Evolutionary conservation across 2,888 invertebrate species (phyloP), one percentile per base, ranked within the genome.

Genomic region (Coronaproctus castanopsis): DNA sequence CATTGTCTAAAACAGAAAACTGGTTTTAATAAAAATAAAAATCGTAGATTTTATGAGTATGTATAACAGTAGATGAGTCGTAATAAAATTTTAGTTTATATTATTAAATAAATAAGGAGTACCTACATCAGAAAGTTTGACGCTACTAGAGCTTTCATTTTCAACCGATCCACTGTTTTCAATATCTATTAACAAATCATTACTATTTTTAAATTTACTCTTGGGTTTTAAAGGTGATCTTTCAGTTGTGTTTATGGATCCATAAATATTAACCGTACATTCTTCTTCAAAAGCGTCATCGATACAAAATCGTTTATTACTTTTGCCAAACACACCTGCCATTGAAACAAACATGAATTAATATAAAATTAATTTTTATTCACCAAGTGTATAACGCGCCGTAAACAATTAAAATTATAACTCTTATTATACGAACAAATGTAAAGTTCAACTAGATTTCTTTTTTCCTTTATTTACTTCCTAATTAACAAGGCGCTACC

Each of bases 211-310:
- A 64, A 65, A 64, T 66, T 75, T 71, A 64, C 74, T 74, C 68
- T 77, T 75, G 58, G 77, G 76, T 65, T 77, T 76, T 68, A 82
- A 75, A 67, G 84, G 82, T 64, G 82, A 81, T 67, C 82, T 78
- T 71, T 83, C 81, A 64, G 80, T 81, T 55, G 82, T 83, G 14
- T 36, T 36, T 36, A 14, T 36, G 57, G 85, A 79, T 55, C 87
- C 87, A 71, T 87, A 87, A 54, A 87, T 84, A 69, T 83, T 80
- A 67, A 87, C 80, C 59, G 84, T 84, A 48, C 51, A 55, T 70
- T 87, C 87, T 70, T 86, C 86, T 69, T 87, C 86, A 69, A 87
- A 87, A 18, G 86, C 87, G 72, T 87, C 86, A 72, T 87, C 86
- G 67, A 87, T 87, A 57, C 85, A 85, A 73, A 87, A 87, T 65